Conservation (phyloP, 2,113 vertebrate species). For the Cyphomyrus plagiostoma region DNA sequence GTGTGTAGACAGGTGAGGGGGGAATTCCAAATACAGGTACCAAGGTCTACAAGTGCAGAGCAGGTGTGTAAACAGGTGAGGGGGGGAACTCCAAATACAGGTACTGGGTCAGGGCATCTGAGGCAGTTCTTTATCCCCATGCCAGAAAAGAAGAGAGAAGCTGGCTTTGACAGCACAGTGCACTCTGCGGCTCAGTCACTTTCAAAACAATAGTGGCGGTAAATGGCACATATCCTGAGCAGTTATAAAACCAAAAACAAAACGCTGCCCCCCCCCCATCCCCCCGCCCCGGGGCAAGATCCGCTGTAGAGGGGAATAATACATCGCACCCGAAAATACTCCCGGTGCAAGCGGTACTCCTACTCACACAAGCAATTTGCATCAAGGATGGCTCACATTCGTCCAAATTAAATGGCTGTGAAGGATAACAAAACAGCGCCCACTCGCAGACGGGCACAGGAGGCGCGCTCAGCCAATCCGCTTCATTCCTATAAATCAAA, state of each 20-base stretch:
- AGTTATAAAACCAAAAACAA: constrained; percentile 15
- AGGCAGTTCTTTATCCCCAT: background rate
- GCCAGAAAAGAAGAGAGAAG: background rate
- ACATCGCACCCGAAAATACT: constrained; percentile 7
- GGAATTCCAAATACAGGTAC: too few species aligned
- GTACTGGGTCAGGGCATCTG: background rate
- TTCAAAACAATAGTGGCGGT: constrained; percentile 3
- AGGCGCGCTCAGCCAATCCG: constrained; percentile 17
- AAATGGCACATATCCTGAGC: constrained; percentile 5
- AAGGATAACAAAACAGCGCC: constrained; percentile 39
- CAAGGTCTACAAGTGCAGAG: background rate
- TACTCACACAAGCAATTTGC: constrained; percentile 21
- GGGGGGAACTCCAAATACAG: background rate
- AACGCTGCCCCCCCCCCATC: background rate
- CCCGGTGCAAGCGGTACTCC: background rate
- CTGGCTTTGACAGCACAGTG: constrained; percentile 15
- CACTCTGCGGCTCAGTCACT: background rate
- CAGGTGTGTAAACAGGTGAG: background rate
- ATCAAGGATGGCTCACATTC: constrained; percentile 16
- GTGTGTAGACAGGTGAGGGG: too few species aligned
- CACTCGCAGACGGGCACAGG: constrained; percentile 40
- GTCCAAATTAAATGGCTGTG: constrained; percentile 24
- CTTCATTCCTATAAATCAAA: constrained; percentile 39
- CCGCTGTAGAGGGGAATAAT: background rate
- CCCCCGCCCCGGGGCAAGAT: background rate